These are phyloP conservation scores for Vipera ursinii DNA, from an alignment of 2,797 vertebrate species.

Conservation along the genomic window DNA sequence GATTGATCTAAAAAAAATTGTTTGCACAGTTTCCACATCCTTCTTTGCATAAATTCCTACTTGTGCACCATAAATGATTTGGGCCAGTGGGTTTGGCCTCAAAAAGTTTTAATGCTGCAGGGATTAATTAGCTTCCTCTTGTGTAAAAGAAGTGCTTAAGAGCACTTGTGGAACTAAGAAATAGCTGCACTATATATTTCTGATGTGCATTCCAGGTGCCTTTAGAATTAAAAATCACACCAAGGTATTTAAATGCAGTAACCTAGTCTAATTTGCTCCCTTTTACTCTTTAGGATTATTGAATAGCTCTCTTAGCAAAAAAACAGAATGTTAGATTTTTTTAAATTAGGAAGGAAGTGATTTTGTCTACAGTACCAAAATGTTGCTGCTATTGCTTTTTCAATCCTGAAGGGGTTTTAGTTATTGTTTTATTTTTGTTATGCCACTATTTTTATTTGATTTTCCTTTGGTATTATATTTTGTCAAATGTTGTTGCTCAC, in stretches of 20 bases:
- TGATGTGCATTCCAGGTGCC: background rate
- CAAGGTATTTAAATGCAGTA: background rate
- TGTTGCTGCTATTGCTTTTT: background rate
- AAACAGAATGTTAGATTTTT: background rate
- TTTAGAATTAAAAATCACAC: background rate
- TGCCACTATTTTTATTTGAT: background rate
- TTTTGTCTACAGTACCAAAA: background rate
- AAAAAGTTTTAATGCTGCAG: background rate
- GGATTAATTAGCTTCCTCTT: background rate
- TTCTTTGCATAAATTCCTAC: background rate
- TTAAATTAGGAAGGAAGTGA: background rate
- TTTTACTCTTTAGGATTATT: background rate
- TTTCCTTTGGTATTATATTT: background rate
- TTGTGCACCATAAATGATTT: background rate
- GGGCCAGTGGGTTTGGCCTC: background rate
- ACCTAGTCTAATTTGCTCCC: background rate
- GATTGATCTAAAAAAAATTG: background rate
- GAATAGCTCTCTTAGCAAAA: background rate
- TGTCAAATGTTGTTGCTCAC: background rate
- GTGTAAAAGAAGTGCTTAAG: background rate
- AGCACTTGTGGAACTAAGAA: background rate
- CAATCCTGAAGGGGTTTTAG: background rate
- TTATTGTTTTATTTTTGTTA: background rate
- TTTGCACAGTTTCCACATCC: background rate
- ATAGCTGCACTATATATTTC: background rate